Evolutionary conservation across 1,140 invertebrate genomes (phyloP), one percentile per base, ranked within the genome.

Genomic region (Ladona fulva): DNA sequence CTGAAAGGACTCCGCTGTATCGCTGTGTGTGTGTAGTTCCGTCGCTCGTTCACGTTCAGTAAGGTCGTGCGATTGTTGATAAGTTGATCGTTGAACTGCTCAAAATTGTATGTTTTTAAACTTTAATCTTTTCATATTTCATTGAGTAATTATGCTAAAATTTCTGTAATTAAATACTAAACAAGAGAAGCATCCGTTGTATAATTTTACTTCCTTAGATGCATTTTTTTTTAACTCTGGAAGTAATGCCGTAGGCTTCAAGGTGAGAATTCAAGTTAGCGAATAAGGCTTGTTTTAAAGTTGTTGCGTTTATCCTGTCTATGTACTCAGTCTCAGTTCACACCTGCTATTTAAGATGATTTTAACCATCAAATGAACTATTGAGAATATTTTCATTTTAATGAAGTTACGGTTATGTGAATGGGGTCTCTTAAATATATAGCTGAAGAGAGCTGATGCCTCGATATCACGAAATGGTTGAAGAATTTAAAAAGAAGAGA

Each of bases 401-500:
- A 6, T 19, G n/a, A 66, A 6, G 12, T 66, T 16, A 66, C 3
- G 52, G 16, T 66, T 22, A 12, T 66, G 52, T 66, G 5, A 19
- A 12, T 6, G 3, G 5, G 3, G 14, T 22, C 12, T 3, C n/a
- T 66, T 66, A 12, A 6, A 66, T 66, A 3, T 16, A 85, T 84
- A 84, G 81, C 82, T 78, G 81, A 78, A 8, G 84, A 82, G 80
- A 78, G 77, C 16, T 81, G 74, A 66, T 37, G 78, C 74, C 24
- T 78, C 78, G 82, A 87, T 86, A 78, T 82, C 81, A 12, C 85
- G 83, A 81, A 83, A 81, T 66, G 52, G 52, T 19, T 76, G 84
- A 84, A 42, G 85, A 85, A 19, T 88, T 88, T 66, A 90, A 88
- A 81, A 89, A 89, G 80, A 88, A 86, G 78, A 16, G 52, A 66